Base-by-base conservation (phyloP, 2,797 vertebrate species). In the Myotis findleyi region DNA sequence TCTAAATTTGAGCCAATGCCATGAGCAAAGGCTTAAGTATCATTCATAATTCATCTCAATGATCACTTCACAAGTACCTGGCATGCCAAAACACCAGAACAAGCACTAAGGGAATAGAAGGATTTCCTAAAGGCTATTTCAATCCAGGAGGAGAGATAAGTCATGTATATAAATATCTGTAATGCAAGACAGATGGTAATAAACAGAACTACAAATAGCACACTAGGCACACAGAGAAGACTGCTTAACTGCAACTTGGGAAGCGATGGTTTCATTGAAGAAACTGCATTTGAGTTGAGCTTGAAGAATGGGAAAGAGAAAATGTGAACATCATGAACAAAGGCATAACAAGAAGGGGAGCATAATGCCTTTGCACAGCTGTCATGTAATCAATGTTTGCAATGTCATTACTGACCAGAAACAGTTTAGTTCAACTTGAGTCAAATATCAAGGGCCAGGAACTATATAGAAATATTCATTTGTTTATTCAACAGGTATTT, bases 131-230 rank as follows among this genome's bases (percentile, higher is more conserved):
- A 13, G 18, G 69, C 5, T 30, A 80, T 80, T 88, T n/a, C 36
- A 62, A 44, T 62, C 69, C 47, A 59, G 68, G 30, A 68, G 20
- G 38, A 89, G n/a, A 66, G 75, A 82, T 16, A 64, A 79, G 53
- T 36, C 69, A 36, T 5, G 6, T 64, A 53, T 86, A 90, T 81
- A 94, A 96, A 77, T 72, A 81, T 76, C 68, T 44, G 3, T 71
- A 77, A 86, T 49, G 72, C 53, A 85, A 59, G 38, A 27, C 49
- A 89, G 16, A 72, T 44, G 11, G 21, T 33, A 76, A 88, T 72
- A 76, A 71, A 77, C 2, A 85, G 41, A 71, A 86, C 33, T 57
- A 76, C 38, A 69, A 68, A 66, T 10, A 86, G 73, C 75, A 81
- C 41, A 38, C 51, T n/a, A 21, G 62, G 27, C 79, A 75, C 36